phyloP scores from a whole-genome alignment of 64 coral and sea anemone species.

The Pocillopora damicornis region DNA sequence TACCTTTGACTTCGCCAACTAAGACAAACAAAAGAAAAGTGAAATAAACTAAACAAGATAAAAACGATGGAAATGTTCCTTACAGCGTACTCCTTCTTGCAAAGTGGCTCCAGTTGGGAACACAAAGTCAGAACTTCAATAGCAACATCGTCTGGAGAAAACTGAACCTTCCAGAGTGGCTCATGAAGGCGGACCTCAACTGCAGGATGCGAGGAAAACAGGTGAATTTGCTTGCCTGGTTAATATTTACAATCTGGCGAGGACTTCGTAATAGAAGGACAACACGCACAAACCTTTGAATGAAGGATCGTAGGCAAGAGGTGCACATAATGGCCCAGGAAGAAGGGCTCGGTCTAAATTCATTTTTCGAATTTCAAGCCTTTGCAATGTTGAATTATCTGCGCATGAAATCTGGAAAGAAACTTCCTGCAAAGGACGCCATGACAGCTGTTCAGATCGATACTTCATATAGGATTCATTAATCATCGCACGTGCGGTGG shows the following conservation, averaged over 20 bases:
- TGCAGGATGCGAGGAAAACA: slow-evolving; percentile 28
- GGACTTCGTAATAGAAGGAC: not conserved
- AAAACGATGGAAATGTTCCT: not conserved
- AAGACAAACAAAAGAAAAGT: not conserved
- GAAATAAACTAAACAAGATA: not conserved
- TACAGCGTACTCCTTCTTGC: slow-evolving; percentile 90
- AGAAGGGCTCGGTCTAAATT: slow-evolving; percentile 46
- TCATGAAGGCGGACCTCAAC: slow-evolving; percentile 95
- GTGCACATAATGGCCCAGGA: slow-evolving; percentile 54
- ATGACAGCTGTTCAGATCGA: not conserved
- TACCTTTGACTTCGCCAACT: not conserved
- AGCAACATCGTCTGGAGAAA: slow-evolving; percentile 88
- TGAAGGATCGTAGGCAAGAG: slow-evolving; percentile 78
- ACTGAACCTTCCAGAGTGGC: slow-evolving; percentile 94
- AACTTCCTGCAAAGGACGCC: not conserved
- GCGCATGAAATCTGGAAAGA: not conserved
- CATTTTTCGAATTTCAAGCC: slow-evolving; percentile 21
- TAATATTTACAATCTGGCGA: not conserved
- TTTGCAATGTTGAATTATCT: not conserved
- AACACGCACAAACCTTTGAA: slow-evolving; percentile 77
- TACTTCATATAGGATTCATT: too few relatives aligned
- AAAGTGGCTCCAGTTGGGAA: slow-evolving; percentile 92
- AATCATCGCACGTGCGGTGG: too few relatives aligned
- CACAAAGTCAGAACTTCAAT: slow-evolving; percentile 91
- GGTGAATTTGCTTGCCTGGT: not conserved